Evolutionary conservation across 2,888 invertebrate species (phyloP).

Genomic region (Troides oblongomaculatus): DNA sequence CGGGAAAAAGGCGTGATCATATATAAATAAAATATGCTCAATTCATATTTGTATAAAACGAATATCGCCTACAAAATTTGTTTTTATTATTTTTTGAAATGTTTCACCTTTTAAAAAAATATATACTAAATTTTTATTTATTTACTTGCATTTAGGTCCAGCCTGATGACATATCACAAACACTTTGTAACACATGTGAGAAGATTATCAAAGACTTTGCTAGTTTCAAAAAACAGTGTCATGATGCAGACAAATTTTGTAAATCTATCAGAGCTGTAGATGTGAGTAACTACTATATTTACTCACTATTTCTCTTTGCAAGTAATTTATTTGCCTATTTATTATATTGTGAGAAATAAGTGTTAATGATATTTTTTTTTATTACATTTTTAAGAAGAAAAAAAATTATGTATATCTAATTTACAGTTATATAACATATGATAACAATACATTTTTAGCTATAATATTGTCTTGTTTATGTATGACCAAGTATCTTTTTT

Average conservation of each 20-base stretch:
- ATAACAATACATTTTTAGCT: too few relatives aligned
- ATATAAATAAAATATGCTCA: too few relatives aligned
- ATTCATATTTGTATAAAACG: background rate
- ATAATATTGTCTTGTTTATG: background rate
- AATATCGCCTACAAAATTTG: background rate
- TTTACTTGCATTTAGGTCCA: conserved; percentile 9
- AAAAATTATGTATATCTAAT: too few relatives aligned
- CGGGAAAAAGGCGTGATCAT: too few relatives aligned
- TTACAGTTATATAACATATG: too few relatives aligned
- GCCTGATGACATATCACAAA: conserved; percentile 19
- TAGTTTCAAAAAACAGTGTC: conserved; percentile 47
- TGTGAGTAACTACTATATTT: background rate
- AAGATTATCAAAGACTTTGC: conserved; percentile 41
- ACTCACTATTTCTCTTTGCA: too few relatives aligned
- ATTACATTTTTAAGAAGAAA: too few relatives aligned
- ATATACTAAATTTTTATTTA: background rate
- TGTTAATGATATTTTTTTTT: too few relatives aligned
- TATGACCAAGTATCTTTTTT: background rate
- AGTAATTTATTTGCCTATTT: too few relatives aligned
- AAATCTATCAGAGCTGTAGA: conserved; percentile 32
- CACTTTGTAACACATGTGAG: conserved; percentile 40
- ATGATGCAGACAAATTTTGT: conserved; percentile 47
- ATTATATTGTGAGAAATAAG: too few relatives aligned
- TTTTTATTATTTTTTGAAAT: background rate
- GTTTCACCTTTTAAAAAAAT: background rate